phyloP scores from a whole-genome alignment of 1,140 invertebrate genomes.

The Caenorhabditis brenneri region DNA sequence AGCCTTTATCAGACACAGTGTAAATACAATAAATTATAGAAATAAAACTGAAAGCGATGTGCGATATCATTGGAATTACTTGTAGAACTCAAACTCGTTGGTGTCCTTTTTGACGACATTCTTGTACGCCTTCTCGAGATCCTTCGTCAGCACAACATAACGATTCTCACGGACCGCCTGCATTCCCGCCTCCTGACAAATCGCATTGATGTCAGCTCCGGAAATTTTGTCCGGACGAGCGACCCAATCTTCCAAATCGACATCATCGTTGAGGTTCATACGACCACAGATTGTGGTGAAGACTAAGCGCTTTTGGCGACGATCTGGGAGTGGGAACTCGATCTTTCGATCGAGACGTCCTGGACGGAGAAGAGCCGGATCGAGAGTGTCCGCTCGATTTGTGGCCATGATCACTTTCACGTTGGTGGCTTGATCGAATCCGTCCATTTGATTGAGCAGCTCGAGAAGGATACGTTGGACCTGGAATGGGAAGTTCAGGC shows the following conservation, averaged over 20 bases:
- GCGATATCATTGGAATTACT: constrained; percentile 76
- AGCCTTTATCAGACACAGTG: no score
- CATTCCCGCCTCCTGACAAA: constrained; percentile 94
- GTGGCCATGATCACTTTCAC: constrained; percentile 99
- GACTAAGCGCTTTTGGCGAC: constrained; percentile 93
- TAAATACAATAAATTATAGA: no score
- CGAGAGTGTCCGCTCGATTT: constrained; percentile 95
- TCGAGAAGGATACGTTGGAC: constrained; percentile 95
- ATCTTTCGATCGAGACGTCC: constrained; percentile 97
- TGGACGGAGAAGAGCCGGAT: constrained; percentile 93
- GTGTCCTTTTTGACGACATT: constrained; percentile 99
- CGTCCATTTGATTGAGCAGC: constrained; percentile 98
- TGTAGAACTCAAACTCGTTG: constrained; percentile 98
- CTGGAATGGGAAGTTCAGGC: constrained; percentile 71
- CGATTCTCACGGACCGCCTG: constrained; percentile 98
- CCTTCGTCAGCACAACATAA: constrained; percentile 95
- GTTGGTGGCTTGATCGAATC: constrained; percentile 99
- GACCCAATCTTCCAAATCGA: constrained; percentile 97
- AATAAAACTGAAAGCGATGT: no score
- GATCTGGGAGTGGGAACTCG: constrained; percentile 95
- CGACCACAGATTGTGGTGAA: constrained; percentile 97
- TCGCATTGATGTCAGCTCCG: constrained; percentile 98
- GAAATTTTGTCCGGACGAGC: constrained; percentile 96
- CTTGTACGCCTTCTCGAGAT: constrained; percentile 99
- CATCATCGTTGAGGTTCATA: constrained; percentile 99